Evolutionary conservation across 2,113 vertebrate species (phyloP).

Genomic region (Colius striatus): DNA sequence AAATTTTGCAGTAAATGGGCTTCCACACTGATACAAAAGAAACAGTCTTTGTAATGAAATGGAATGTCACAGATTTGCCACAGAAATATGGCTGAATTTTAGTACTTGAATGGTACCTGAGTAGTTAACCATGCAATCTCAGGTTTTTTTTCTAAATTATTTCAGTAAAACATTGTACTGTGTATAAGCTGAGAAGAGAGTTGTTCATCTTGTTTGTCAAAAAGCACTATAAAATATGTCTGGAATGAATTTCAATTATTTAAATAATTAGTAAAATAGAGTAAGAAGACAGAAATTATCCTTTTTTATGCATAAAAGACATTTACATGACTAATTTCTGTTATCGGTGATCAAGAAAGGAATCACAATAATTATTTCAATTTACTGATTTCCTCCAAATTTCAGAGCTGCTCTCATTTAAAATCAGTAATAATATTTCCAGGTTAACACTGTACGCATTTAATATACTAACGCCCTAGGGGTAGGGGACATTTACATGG

Average conservation of each 20-base stretch:
- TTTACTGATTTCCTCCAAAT: background rate
- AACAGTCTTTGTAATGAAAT: background rate
- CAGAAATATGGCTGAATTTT: background rate
- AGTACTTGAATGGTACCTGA: background rate
- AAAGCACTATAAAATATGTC: background rate
- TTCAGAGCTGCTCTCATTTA: slow-evolving; percentile 24
- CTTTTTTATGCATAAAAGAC: background rate
- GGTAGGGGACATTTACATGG: slow-evolving; percentile 50
- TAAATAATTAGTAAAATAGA: background rate
- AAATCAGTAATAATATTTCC: slow-evolving; percentile 53
- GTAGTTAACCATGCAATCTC: background rate
- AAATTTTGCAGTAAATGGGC: background rate
- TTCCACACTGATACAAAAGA: background rate
- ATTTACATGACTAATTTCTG: background rate
- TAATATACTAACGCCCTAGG: background rate
- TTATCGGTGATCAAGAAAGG: background rate
- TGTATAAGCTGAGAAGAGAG: background rate
- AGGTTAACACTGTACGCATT: slow-evolving; percentile 49
- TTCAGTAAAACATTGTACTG: background rate
- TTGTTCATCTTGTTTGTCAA: background rate
- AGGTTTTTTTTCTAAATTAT: background rate
- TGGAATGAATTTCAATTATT: background rate
- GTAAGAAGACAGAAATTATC: background rate
- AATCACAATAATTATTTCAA: slow-evolving; percentile 20
- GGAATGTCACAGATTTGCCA: background rate